Evolutionary conservation across 2,888 invertebrate genomes (phyloP).

Genomic region (Noctua janthina): DNA sequence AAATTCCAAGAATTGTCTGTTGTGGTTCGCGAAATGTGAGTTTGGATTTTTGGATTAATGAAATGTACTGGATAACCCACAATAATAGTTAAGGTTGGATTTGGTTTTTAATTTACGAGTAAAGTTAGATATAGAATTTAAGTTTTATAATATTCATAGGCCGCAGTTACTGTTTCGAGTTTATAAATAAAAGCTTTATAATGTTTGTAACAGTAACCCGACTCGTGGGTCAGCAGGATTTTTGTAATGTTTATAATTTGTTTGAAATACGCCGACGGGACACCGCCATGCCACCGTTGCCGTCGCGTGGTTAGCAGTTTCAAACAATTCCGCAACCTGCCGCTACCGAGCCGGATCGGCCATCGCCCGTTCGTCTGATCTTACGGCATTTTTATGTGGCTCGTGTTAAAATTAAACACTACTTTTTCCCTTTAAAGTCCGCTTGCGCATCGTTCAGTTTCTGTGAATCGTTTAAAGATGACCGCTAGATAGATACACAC

Average conservation of each 20-base stretch:
- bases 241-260: slow-evolving; percentile 8
- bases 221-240: neutral
- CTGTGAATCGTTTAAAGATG: neutral
- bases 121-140: slow-evolving; percentile 7
- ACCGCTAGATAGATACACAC: neutral
- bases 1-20: slow-evolving; percentile 22
- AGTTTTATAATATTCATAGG: neutral
- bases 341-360: neutral
- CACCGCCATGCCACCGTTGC: neutral
- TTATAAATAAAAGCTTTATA: slow-evolving; percentile 1
- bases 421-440: neutral
- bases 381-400: neutral
- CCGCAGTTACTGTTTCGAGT: slow-evolving; percentile 10
- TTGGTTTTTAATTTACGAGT: slow-evolving; percentile 26
- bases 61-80: slow-evolving; percentile 7
- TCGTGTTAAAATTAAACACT: neutral
- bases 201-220: neutral
- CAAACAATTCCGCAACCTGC: slow-evolving; percentile 6
- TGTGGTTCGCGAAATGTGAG: neutral
- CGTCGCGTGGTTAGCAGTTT: neutral
- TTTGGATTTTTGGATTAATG: slow-evolving; percentile 6
- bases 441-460: neutral
- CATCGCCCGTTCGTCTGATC: neutral
- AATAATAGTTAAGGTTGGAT: neutral
- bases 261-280: neutral